phyloP scores from a whole-genome alignment of 2,113 vertebrate genomes.

The Thamnophis sirtalis region DNA sequence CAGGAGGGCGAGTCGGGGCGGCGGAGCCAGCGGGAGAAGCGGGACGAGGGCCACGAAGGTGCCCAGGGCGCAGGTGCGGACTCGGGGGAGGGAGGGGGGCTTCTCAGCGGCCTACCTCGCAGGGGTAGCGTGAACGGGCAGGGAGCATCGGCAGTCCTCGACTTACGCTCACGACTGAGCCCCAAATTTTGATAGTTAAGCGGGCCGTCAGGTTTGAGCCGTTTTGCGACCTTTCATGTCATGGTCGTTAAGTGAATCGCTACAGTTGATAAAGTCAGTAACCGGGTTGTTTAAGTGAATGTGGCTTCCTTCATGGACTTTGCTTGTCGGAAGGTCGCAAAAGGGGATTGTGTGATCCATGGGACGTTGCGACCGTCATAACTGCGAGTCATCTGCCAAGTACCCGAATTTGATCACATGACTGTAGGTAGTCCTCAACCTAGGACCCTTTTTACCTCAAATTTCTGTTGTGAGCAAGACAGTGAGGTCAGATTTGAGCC shows the following conservation, averaged over 20 bases:
- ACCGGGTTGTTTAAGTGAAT: background rate
- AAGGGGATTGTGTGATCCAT: background rate
- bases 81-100: fast-evolving
- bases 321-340: background rate
- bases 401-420: background rate
- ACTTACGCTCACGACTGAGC: background rate
- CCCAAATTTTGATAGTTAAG: background rate
- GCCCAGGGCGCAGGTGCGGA: constrained; percentile 6
- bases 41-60: constrained; percentile 70
- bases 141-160: background rate
- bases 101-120: background rate
- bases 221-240: background rate
- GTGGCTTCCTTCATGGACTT: background rate
- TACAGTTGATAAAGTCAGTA: background rate
- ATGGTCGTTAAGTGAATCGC: background rate
- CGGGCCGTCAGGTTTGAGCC: background rate
- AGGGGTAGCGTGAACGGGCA: background rate
- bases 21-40: constrained; percentile 80
- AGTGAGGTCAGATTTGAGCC: too few species aligned
- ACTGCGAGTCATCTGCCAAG: background rate
- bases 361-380: background rate
- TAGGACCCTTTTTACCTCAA: too few species aligned
- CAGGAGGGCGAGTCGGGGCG: constrained; percentile 54
- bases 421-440: too few species aligned
- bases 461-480: too few species aligned